These are phyloP conservation scores for Neotoma lepida DNA, from an alignment of 2,113 vertebrate species.

Conservation along the genomic window DNA sequence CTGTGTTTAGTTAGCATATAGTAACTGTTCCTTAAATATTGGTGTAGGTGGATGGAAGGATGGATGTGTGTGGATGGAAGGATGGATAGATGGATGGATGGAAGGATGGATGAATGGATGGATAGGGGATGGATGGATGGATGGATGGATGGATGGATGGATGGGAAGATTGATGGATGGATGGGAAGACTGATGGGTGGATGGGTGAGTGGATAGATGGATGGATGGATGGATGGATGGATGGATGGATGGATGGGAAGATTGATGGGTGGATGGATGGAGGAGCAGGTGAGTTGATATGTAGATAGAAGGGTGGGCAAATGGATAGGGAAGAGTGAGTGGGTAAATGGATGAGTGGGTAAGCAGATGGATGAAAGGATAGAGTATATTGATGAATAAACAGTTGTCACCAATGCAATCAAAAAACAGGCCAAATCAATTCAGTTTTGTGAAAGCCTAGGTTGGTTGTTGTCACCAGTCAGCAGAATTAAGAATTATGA, in stretches of 20 bases:
- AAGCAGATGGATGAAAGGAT: background rate
- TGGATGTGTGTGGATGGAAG: background rate
- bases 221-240: background rate
- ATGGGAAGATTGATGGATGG: fast-evolving
- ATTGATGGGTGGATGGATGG: background rate
- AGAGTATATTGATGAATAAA: background rate
- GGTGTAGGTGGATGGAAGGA: background rate
- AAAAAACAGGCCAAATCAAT: constrained; percentile 3
- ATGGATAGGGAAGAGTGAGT: background rate
- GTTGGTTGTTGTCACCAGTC: background rate
- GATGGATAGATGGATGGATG: background rate
- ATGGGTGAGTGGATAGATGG: background rate
- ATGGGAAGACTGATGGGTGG: background rate
- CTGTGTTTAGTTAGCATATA: background rate
- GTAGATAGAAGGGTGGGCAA: background rate
- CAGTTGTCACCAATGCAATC: background rate
- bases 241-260: fast-evolving
- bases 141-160: fast-evolving
- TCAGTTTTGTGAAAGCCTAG: background rate
- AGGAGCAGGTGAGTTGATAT: too few species aligned
- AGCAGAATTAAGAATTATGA: constrained; percentile 51
- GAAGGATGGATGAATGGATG: background rate
- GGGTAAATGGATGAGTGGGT: background rate
- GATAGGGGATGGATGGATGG: fast-evolving
- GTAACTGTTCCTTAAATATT: background rate